Conservation (phyloP, 2,113 vertebrate species). For the Tachuris rubrigastra region DNA sequence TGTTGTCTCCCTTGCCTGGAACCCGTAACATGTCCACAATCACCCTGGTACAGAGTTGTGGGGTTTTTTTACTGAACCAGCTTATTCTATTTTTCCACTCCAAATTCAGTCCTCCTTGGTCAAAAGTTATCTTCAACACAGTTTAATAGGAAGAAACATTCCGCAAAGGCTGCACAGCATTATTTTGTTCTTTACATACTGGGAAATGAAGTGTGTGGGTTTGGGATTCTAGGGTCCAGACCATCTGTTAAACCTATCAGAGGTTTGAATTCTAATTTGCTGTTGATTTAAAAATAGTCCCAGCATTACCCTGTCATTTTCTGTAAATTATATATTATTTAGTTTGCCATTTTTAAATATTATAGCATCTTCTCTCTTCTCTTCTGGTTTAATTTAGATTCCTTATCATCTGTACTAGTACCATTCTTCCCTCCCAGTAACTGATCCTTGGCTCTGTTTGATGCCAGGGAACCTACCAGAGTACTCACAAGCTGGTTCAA, state of each 20-base stretch:
- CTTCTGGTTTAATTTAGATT: conserved; percentile 66
- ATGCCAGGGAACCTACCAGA: background rate
- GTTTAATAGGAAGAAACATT: conserved; percentile 60
- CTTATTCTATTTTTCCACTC: conserved; percentile 27
- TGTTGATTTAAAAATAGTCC: conserved; percentile 74
- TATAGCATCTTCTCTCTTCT: conserved; percentile 41
- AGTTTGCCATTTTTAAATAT: conserved; percentile 75
- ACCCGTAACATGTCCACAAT: background rate
- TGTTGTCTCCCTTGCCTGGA: background rate
- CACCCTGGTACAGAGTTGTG: background rate
- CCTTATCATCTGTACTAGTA: conserved; percentile 64
- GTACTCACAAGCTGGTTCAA: background rate
- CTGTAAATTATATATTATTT: conserved; percentile 77
- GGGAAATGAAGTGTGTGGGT: conserved; percentile 69
- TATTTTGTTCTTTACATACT: conserved; percentile 64
- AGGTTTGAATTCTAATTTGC: conserved; percentile 74
- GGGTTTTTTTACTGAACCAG: background rate
- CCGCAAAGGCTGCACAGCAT: conserved; percentile 37
- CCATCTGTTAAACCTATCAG: conserved; percentile 76
- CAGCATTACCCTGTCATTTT: conserved; percentile 74
- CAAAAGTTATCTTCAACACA: conserved; percentile 44
- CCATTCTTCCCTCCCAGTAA: conserved; percentile 18
- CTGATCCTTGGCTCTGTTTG: background rate
- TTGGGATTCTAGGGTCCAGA: conserved; percentile 71
- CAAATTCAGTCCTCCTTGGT: background rate